Evolutionary conservation across 2,888 invertebrate genomes (phyloP), one percentile per base, ranked within the genome.

Genomic region (Steinernema hermaphroditum): DNA sequence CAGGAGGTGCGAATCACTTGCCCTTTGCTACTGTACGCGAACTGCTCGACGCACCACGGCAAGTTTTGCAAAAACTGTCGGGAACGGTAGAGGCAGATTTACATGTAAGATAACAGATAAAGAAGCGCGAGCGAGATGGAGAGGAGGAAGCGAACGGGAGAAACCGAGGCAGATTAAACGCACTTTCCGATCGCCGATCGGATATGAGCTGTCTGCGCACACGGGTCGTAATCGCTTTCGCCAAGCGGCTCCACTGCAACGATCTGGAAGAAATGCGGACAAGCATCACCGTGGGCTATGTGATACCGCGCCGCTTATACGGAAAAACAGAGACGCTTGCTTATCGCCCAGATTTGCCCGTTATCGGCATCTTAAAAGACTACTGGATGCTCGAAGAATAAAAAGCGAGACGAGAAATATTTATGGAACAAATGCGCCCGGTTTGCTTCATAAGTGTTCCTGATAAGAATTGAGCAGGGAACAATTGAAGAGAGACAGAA

Each of bases 1-100:
- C 9, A 22, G 22, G 50, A 32, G 32, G 62, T 62, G 62, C 27
- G 62, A 62, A 62, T 62, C 62, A 62, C 62, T 29, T 62, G 62
- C 62, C 46, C 16, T 62, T 32, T 29, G 62, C 9, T 62, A 37
- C 37, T 37, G 37, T 37, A 37, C n/a, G n/a, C n/a, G n/a, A n/a
- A n/a, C 37, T 37, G 12, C 37, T 37, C 4, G 37, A 8, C 37
- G 37, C 6, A 37, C 12, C 6, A 37, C 37, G 37, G 37, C 12
- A 12, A 37, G 6, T 37, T 37, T 37, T 37, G 12, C 37, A 37
- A 37, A 37, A 37, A 37, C 37, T 37, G 37, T 37, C 37, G 37
- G 37, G 37, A 37, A 12, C 37, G 37, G 37, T 37, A 37, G 37
- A 12, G 37, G 12, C 37, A 37, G 37, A 37, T 37, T 37, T 37